phyloP scores from a whole-genome alignment of 2,113 vertebrate genomes.

The Gorsachius goisagi region DNA sequence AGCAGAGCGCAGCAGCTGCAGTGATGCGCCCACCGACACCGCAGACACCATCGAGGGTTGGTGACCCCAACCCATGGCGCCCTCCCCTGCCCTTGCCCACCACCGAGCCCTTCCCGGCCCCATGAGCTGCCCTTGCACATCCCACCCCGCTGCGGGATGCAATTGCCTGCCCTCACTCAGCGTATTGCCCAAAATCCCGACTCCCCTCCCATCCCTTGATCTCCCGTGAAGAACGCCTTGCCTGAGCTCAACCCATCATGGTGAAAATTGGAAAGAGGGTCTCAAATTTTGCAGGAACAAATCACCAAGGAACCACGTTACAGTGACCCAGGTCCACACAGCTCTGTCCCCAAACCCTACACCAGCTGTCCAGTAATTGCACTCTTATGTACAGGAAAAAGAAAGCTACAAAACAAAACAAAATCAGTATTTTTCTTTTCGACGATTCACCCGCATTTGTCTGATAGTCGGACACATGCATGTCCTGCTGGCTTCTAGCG shows the following conservation, averaged over 20 bases:
- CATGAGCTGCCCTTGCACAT: neutral
- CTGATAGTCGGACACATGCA: slow-evolving; percentile 69
- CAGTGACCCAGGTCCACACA: neutral
- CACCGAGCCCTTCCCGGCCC: neutral
- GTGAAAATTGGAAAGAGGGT: neutral
- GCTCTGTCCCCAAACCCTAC: slow-evolving; percentile 52
- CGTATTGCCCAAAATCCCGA: rapidly evolving
- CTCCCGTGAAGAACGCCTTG: neutral
- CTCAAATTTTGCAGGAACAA: slow-evolving; percentile 8
- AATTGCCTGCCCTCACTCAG: neutral
- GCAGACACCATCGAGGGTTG: rapidly evolving
- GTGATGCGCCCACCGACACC: neutral
- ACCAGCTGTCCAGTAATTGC: slow-evolving; percentile 74
- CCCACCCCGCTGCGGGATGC: neutral
- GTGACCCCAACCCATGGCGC: neutral
- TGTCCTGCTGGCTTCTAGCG: slow-evolving; percentile 76
- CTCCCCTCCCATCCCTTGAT: neutral
- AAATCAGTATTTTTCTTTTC: slow-evolving; percentile 53
- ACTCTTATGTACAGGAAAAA: slow-evolving; percentile 76
- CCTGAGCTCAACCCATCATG: neutral
- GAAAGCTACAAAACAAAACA: slow-evolving; percentile 70
- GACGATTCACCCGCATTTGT: slow-evolving; percentile 65
- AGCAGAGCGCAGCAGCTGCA: neutral
- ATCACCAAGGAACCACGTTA: neutral
- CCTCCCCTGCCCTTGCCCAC: neutral